These are phyloP conservation scores for Spheniscus humboldti DNA, from an alignment of 2,797 vertebrate species.

Conservation along the genomic window DNA sequence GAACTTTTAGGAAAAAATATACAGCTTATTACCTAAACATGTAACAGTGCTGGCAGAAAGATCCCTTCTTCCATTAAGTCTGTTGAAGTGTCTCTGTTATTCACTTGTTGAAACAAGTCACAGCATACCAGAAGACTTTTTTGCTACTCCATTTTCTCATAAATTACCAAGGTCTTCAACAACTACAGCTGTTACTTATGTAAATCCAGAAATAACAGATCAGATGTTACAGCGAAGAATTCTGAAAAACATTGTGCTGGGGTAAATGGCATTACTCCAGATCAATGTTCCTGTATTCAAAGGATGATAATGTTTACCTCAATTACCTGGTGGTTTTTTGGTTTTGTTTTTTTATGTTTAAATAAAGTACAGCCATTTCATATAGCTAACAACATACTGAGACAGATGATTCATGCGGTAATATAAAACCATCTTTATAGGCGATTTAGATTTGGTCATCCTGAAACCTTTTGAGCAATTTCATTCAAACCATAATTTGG, in stretches of 20 bases:
- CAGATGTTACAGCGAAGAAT: background rate
- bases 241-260: too few relatives aligned
- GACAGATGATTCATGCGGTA: background rate
- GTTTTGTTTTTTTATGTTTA: background rate
- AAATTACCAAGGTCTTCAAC: background rate
- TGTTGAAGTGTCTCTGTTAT: rapidly evolving
- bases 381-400: background rate
- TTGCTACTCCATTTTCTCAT: background rate
- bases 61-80: background rate
- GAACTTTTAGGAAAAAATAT: background rate
- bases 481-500: background rate
- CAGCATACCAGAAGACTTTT: background rate
- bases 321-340: background rate
- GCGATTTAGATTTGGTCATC: background rate
- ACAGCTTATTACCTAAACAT: background rate
- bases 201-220: background rate
- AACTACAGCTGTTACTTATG: too few relatives aligned
- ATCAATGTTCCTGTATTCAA: background rate
- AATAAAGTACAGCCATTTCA: background rate
- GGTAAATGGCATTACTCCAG: background rate
- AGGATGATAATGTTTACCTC: background rate
- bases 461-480: background rate
- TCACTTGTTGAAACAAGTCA: background rate
- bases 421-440: background rate
- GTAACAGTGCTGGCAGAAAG: background rate